Base-by-base conservation (phyloP, 2,113 vertebrate genomes). In the Seriola dumerili region DNA sequence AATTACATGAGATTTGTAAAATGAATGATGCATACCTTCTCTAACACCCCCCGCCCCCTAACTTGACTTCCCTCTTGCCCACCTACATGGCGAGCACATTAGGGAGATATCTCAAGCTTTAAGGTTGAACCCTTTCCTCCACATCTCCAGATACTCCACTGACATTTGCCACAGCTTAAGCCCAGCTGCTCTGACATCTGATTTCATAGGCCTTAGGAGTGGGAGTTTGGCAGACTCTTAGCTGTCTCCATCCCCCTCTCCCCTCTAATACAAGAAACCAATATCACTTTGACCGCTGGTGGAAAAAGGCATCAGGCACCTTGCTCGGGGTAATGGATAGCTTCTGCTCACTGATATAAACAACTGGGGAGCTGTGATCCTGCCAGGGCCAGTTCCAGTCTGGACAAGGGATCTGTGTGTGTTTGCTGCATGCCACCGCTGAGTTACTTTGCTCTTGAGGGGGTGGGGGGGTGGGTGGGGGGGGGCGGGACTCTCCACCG, bases 281-380 rank as follows among this genome's bases (percentile, higher is more conserved):
- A 88, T 91, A 94, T 93, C 75, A 89, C 81, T 89, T 93, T 91
- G 88, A 87, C 86, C 72, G 63, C 84, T 70, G 65, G 71, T 86
- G 80, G 86, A 80, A 80, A 91, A 87, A 91, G 74, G 80, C 90
- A 89, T 91, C 80, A 87, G 83, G 78, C 86, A 91, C 77, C 86
- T 91, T 91, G 89, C 88, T 91, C 63, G 62, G 32, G 65, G 85
- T 90, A 93, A 92, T 88, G 87, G 88, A 92, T 92, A 92, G 81
- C 88, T 89, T 90, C 85, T 87, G 68, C 88, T 93, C 84, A 48
- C 57, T 80, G 78, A 93, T 89, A 88, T 88, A 88, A 86, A 93
- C 89, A 91, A 84, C 84, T 61, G 62, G 90, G 91, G 88, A 91
- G 85, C 71, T 88, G 82, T 91, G 88, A 94, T 90, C 78, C 81